A percentile compares a stretch with the other conserved stretches of the same genome.
Evolutionary conservation across 2,888 invertebrate genomes (phyloP).

Genomic region (Macrosiphum euphorbiae): DNA sequence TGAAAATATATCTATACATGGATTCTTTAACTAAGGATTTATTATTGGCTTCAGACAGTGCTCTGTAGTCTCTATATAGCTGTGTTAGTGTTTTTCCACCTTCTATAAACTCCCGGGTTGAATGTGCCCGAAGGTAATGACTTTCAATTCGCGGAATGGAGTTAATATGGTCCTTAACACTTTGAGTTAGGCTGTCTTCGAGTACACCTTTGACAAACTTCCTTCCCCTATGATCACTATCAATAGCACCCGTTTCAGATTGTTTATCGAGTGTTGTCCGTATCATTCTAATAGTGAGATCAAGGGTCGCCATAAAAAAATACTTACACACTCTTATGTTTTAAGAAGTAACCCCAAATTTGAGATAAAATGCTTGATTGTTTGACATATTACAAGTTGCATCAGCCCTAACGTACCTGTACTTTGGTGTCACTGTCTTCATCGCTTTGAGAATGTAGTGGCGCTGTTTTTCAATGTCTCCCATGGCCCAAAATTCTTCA

Average conservation of each 20-base stretch:
- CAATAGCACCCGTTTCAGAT: slow-evolving; percentile 1
- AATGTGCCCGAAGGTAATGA: slow-evolving; percentile 67
- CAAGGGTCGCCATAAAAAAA: neutral
- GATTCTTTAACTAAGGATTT: too few relatives aligned
- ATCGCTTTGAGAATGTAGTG: slow-evolving; percentile 13
- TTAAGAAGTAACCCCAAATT: neutral
- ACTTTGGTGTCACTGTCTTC: slow-evolving; percentile 22
- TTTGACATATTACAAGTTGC: slow-evolving; percentile 21
- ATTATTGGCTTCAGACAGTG: too few relatives aligned
- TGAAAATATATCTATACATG: too few relatives aligned
- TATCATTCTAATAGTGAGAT: slow-evolving; percentile 1
- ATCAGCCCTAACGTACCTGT: slow-evolving; percentile 28
- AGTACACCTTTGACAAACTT: neutral
- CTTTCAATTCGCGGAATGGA: slow-evolving; percentile 68
- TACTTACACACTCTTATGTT: neutral
- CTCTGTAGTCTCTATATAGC: too few relatives aligned
- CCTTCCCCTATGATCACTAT: neutral
- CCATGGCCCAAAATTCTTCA: slow-evolving; percentile 29
- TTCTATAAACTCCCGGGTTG: slow-evolving; percentile 68
- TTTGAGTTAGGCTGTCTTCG: slow-evolving; percentile 49
- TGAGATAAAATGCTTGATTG: slow-evolving; percentile 21
- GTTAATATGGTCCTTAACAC: slow-evolving; percentile 67
- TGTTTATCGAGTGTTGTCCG: neutral
- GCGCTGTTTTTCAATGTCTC: slow-evolving; percentile 37
- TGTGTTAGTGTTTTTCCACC: slow-evolving; percentile 67